Conservation (phyloP, 2,888 invertebrate genomes). For the Trilocha varians region DNA sequence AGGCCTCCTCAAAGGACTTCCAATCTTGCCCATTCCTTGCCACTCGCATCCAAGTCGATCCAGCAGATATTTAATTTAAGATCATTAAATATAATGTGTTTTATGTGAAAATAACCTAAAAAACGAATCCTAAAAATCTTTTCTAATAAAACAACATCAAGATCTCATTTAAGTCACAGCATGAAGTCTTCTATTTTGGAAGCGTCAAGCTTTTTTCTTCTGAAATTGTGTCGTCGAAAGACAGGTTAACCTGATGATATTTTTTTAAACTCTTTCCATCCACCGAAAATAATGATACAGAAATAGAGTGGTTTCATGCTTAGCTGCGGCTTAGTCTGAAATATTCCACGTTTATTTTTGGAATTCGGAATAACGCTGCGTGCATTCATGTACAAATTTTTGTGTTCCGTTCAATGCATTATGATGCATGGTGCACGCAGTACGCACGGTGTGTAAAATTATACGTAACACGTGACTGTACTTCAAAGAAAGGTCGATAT, state of each 20-base stretch:
- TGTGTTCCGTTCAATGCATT: constrained; percentile 6
- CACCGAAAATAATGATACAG: constrained; percentile 9
- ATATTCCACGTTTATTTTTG: neutral
- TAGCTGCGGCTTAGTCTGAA: neutral
- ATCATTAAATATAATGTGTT: too few relatives aligned
- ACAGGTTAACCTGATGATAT: constrained; percentile 26
- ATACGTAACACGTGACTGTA: too few relatives aligned
- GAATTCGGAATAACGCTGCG: neutral
- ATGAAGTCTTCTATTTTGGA: constrained; percentile 49
- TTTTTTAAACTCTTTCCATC: constrained; percentile 23
- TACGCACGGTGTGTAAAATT: too few relatives aligned
- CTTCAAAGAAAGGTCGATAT: too few relatives aligned
- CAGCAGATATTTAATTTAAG: too few relatives aligned
- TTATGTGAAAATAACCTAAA: constrained; percentile 8
- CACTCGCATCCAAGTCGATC: too few relatives aligned
- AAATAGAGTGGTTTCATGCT: neutral
- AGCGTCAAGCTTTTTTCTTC: constrained; percentile 50
- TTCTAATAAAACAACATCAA: constrained; percentile 48
- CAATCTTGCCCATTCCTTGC: too few relatives aligned
- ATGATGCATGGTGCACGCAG: too few relatives aligned
- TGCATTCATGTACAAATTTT: constrained; percentile 7
- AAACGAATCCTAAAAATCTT: constrained; percentile 22
- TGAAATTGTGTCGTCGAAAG: constrained; percentile 24
- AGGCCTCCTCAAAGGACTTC: too few relatives aligned
- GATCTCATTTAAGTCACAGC: constrained; percentile 35